These are phyloP conservation scores for Glaucidium brasilianum DNA, from an alignment of 2,113 vertebrate species.

Conservation along the genomic window DNA sequence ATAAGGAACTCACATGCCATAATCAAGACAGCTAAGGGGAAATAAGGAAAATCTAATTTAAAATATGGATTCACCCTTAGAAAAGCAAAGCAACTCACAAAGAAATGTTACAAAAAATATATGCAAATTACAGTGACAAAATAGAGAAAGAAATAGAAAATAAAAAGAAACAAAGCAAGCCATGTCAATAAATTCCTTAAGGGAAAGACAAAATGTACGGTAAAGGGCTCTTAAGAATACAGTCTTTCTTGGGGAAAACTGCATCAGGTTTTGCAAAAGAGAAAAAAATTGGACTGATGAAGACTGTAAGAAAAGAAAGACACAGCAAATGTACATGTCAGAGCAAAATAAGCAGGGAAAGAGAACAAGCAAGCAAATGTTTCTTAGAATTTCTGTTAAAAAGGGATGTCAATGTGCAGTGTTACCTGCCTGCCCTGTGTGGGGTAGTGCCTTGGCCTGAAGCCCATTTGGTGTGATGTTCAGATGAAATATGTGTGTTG, in stretches of 20 bases:
- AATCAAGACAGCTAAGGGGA: neutral
- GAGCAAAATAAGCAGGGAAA: neutral
- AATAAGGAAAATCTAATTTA: neutral
- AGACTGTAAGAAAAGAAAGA: neutral
- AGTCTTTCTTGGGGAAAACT: neutral
- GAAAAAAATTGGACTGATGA: neutral
- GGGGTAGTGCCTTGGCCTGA: neutral
- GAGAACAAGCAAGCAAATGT: neutral
- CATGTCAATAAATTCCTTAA: neutral
- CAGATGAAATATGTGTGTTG: neutral
- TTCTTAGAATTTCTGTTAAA: neutral
- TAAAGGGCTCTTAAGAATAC: neutral
- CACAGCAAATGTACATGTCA: neutral
- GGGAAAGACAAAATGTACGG: neutral
- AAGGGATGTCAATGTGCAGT: rapidly evolving
- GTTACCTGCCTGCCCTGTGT: neutral
- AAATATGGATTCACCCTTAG: neutral
- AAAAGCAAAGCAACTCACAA: neutral
- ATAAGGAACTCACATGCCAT: neutral
- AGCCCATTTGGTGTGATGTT: neutral
- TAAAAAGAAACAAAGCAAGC: neutral
- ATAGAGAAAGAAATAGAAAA: neutral
- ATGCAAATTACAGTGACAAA: neutral
- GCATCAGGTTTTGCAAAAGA: neutral
- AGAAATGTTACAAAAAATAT: neutral